Base-by-base conservation (phyloP, 23 tunicate species). In the Halocynthia roretzi region DNA sequence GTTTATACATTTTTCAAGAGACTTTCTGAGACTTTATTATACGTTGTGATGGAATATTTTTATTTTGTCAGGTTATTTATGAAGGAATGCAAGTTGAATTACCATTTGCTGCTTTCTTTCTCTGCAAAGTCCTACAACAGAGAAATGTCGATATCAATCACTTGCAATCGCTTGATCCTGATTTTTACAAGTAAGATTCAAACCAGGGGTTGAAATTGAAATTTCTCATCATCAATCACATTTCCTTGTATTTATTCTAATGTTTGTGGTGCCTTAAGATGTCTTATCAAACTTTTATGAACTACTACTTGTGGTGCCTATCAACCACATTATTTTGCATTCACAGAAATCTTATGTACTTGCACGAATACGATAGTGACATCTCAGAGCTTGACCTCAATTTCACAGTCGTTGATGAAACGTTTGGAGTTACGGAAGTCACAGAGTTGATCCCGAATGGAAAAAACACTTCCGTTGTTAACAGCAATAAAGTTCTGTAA, bases 71-170 rank as follows among this genome's bases (percentile, higher is more conserved):
- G 97, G 61, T 91, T 8, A 31, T 91, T 12, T 85, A 91, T 72
- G 97, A 91, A 61, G 90, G 90, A 10, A 91, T 85, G 90, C 90
- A 82, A 63, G 84, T 85, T 10, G 97, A 91, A 71, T 72, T 91
- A 12, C 91, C 91, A 6, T 85, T 91, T 52, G 97, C 97, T 48
- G 80, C 87, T 6, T 85, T 91, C 87, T 91, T 91, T 69, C 87
- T 91, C 54, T 81, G 87, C 81, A 91, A 91, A 72, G 48, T 91
- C 0, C 5, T 80, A 8, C 83, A 84, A 7, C 82, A 85, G 8
- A 73, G 72, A 56, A 76, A 91, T 55, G 90, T 91, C 52, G 97
- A 91, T 53, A 91, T 91, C 84, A 91, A 91, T 63, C 87, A 91
- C 82, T 71, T 91, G 9, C 90, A 85, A 50, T 85, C 91, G 8